Evolutionary conservation across 2,797 vertebrate species (phyloP), one percentile per base, ranked within the genome.

Genomic region (Rhadinocentrus ornatus): DNA sequence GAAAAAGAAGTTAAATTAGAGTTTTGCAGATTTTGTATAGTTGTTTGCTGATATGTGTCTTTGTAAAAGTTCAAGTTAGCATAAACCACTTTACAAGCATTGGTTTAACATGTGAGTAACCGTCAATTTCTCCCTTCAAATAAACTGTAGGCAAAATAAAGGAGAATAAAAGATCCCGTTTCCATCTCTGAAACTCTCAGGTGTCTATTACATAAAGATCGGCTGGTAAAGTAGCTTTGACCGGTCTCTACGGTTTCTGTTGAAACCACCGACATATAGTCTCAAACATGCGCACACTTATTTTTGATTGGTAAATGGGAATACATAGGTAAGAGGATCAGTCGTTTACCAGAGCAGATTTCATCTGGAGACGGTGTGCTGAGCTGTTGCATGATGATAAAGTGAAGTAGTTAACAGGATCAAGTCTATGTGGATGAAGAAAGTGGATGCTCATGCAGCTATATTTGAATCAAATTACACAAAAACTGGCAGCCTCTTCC

Each of bases 311-410:
- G 11, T 72, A 73, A 71, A 39, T 82, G 59, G 56, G 66, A 71
- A 69, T 71, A 65, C 75, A 66, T 2, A 39, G 62, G 48, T 62
- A 27, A 70, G 73, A 75, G 77, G 77, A 81, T 85, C 69, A 71
- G 44, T 32, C 37, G 62, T 64, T 69, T 35, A 41, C 56, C 62
- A 34, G 32, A 69, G 57, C 10, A 73, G 8, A 24, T 73, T 24
- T 67, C 29, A 71, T 22, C 20, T 0, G 44, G 26, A 29, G 54
- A 27, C 16, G 13, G 32, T 39, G 57, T 56, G 52, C 12, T 32
- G 44, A 54, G 66, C 34, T 37, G 29, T 2, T 22, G 60, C 10
- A 8, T 27, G 22, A 53, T 53, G 24, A 52, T 24, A 6, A 54
- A 54, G 52, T 26, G 50, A 11, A 26, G 37, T 60, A 24, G 3